Base-by-base conservation (phyloP, 2,113 vertebrate species). In the Haplochromis vanheusdeni region DNA sequence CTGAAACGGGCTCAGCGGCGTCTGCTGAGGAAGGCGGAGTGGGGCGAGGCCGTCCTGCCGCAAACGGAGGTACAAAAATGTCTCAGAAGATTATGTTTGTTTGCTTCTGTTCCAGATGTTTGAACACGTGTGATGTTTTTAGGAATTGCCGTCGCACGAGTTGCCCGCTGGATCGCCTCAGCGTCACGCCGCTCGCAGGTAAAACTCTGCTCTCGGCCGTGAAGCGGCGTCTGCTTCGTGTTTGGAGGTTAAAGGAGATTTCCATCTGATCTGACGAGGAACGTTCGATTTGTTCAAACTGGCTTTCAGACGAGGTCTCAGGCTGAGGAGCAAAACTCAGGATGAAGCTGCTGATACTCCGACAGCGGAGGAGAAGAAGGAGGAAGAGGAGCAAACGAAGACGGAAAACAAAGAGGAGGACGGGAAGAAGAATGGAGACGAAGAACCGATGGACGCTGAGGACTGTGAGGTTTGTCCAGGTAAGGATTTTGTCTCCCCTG, bases 1-100 rank as follows among this genome's bases (percentile, higher is more conserved):
- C 95, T 99, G 91, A 99, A 99, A 91, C 95, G 93, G 94, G 97
- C 97, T 87, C 98, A 98, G 96, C 96, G 97, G 85, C 83, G 95
- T 85, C 96, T 99, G 16, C 94, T 98, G 45, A 97, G 94, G 90
- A 99, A 99, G 93, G 97, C 94, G 5, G 93, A 90, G 55, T 99
- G 98, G 97, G 97, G 98, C 60, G 96, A 96, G 52, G 97, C 97
- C 5, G 89, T 99, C 84, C 92, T 97, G 82, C 97, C 98, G 0
- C 88, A 87, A 82, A 80, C 86, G 1, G 89, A 94, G 90, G 94
- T 95, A 86, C 3, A 0, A 5, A 1, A 0, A 47, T 5, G 7
- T n/a, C 0, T 37, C 79, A 0, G 11, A 5, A 65, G 33, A 37
- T 37, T 13, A 5, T 1, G 19, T 68, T 68, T 2, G 60, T 65